Evolutionary conservation across 2,888 invertebrate species (phyloP).

Genomic region (Siphonodentalium dalli): DNA sequence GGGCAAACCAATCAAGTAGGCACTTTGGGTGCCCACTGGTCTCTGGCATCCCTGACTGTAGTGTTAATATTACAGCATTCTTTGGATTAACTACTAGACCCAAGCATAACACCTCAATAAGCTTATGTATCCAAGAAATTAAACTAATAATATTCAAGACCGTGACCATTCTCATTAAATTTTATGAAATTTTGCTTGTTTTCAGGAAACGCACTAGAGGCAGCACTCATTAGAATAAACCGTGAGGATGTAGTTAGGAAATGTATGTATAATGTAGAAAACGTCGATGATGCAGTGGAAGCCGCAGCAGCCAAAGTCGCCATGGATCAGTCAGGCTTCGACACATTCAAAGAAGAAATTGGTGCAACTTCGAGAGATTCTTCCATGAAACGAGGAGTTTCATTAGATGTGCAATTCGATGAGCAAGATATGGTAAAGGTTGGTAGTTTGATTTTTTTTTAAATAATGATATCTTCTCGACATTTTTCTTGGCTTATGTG

Average conservation of each 20-base stretch:
- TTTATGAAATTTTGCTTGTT: conserved; percentile 6
- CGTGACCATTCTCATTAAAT: too few relatives aligned
- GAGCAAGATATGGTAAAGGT: conserved; percentile 78
- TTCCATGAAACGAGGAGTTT: conserved; percentile 74
- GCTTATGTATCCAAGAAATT: too few relatives aligned
- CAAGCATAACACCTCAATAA: too few relatives aligned
- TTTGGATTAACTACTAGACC: too few relatives aligned
- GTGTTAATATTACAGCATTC: too few relatives aligned
- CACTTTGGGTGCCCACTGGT: too few relatives aligned
- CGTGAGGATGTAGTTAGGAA: conserved; percentile 90
- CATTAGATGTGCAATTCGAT: conserved; percentile 70
- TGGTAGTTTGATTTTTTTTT: conserved; percentile 37
- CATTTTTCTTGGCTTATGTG: neutral
- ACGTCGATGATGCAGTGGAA: conserved; percentile 79
- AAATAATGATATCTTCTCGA: neutral
- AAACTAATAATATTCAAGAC: too few relatives aligned
- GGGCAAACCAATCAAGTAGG: too few relatives aligned
- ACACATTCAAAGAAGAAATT: conserved; percentile 72
- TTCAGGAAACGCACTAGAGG: conserved; percentile 79
- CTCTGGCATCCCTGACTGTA: too few relatives aligned
- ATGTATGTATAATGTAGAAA: conserved; percentile 69
- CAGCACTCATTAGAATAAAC: conserved; percentile 83
- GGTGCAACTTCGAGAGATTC: conserved; percentile 73
- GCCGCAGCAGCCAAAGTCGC: conserved; percentile 72
- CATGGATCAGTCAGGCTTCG: conserved; percentile 72